Percentiles rank a stretch among this genome's conserved stretches.
Evolutionary conservation across 2,888 invertebrate genomes (phyloP).

Genomic region (Andrena marginata): DNA sequence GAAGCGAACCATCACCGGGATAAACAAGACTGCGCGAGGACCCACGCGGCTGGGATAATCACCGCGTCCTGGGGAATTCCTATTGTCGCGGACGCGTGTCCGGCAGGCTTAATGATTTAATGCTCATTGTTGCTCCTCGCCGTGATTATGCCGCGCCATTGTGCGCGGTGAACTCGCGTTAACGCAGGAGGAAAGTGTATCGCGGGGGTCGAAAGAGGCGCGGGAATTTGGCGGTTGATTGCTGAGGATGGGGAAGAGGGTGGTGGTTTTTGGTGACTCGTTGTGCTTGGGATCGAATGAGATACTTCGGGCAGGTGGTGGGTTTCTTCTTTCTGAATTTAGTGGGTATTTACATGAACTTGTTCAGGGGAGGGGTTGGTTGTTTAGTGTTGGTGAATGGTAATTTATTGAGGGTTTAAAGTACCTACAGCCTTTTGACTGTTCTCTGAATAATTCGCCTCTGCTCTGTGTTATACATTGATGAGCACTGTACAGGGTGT

Average conservation of each 20-base stretch:
- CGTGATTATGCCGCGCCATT: constrained; percentile 63
- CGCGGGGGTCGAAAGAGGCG: constrained; percentile 17
- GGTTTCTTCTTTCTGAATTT: too few species aligned
- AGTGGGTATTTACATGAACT: too few species aligned
- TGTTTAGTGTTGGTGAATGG: too few species aligned
- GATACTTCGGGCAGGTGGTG: neutral
- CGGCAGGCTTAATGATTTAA: constrained; percentile 72
- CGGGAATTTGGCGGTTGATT: constrained; percentile 7
- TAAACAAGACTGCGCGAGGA: constrained; percentile 53
- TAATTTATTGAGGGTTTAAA: too few species aligned
- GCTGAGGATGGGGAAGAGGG: too few species aligned
- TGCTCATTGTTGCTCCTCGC: constrained; percentile 70
- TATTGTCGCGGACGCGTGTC: constrained; percentile 66
- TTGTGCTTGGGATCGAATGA: neutral
- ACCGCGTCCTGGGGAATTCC: constrained; percentile 62
- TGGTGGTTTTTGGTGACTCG: neutral
- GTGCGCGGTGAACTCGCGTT: constrained; percentile 37
- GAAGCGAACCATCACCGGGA: constrained; percentile 51
- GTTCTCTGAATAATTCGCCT: too few species aligned
- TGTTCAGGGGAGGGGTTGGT: too few species aligned
- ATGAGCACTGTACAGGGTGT: too few species aligned
- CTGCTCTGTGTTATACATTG: too few species aligned
- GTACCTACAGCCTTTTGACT: too few species aligned
- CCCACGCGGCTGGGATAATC: constrained; percentile 57
- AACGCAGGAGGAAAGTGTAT: constrained; percentile 44